Evolutionary conservation across 2,797 vertebrate genomes (phyloP), one percentile per base, ranked within the genome.

Genomic region (Oreochromis mossambicus): DNA sequence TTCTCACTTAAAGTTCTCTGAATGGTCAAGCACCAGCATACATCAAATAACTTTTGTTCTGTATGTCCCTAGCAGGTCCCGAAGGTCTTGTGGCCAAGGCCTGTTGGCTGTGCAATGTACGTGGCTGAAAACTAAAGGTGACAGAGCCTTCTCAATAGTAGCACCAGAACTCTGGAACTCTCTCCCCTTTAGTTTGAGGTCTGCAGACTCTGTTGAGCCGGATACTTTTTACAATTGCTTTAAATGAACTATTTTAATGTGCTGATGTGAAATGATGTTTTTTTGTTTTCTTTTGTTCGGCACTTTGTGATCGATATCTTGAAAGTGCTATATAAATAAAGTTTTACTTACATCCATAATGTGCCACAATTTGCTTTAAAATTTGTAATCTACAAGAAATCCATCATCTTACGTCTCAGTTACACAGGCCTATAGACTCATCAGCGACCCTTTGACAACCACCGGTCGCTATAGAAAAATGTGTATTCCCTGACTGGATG

Each of bases 11-110:
- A 63, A n/a, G 19, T 63, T 38, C 32, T 63, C 58, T 63, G 34
- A 63, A 63, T 63, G 58, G 19, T 63, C 0, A 0, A 13, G 58
- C 34, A 1, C 13, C 58, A 63, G 0, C 34, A 63, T 63, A 0
- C 19, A 63, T 63, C 34, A 36, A 63, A 38, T 63, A 63, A 63
- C 58, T 11, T 63, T 63, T 21, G 58, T 13, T 38, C 6, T 38
- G 34, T n/a, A 21, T 36, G 34, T n/a, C 11, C 58, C 4, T 8
- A 13, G 19, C 19, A 63, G 58, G 10, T 63, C 3, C 32, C 3
- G 4, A 63, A 63, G 58, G 19, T 63, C 6, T 34, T n/a, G 58
- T 63, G 58, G n/a, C 58, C 58, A 36, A 63, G 32, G 10, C 17
- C 4, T 63, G 32, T 63, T 63, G 32, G 6, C 32, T 36, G 32